These are phyloP conservation scores for Tamias sibiricus DNA, from an alignment of 2,113 vertebrate genomes.

Conservation along the genomic window DNA sequence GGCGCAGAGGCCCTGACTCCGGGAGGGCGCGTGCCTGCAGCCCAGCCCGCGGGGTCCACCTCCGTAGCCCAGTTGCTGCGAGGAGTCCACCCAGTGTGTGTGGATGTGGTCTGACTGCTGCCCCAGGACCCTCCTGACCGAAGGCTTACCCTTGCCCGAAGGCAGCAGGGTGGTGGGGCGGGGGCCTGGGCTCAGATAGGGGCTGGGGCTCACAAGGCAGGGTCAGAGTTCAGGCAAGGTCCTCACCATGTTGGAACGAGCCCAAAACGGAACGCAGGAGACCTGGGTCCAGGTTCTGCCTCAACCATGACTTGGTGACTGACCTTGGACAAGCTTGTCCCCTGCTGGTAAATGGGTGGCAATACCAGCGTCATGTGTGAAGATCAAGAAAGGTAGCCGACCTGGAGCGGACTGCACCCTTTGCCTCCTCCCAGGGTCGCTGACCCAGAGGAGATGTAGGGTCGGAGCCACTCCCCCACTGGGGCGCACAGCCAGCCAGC, in stretches of 20 bases:
- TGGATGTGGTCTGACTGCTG: neutral
- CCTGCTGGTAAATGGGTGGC: neutral
- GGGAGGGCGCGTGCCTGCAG: neutral
- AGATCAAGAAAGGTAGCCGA: neutral
- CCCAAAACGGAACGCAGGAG: neutral
- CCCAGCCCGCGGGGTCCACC: neutral
- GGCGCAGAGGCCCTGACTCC: neutral
- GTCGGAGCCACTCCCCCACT: neutral
- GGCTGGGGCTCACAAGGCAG: neutral
- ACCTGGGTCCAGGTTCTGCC: neutral
- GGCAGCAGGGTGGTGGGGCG: neutral
- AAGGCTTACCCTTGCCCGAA: conserved; percentile 20
- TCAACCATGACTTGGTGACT: neutral
- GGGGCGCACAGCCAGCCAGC: neutral
- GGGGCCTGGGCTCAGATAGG: neutral
- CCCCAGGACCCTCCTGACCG: neutral
- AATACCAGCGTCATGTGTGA: neutral
- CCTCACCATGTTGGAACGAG: neutral
- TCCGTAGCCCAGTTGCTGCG: neutral
- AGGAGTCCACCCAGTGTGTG: neutral
- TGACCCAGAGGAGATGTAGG: neutral
- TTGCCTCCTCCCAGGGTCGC: neutral
- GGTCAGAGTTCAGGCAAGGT: neutral
- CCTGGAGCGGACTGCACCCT: neutral
- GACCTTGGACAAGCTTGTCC: conserved; percentile 28